Percentiles rank a stretch among this genome's conserved stretches.
phyloP scores from a whole-genome alignment of 2,113 vertebrate genomes.

The Oreocharis arfaki region DNA sequence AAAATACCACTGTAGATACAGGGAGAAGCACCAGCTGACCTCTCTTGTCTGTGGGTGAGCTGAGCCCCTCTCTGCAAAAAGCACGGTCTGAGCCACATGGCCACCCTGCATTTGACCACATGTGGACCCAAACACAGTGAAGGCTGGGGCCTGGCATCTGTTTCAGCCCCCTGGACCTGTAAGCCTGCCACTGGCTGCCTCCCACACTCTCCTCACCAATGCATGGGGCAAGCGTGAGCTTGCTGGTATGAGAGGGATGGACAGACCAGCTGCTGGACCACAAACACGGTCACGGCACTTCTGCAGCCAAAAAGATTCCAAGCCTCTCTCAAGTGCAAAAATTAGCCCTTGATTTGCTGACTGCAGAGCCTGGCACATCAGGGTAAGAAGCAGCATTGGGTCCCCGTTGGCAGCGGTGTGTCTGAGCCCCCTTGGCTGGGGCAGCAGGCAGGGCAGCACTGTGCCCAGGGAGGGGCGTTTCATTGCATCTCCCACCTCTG shows the following conservation, averaged over 20 bases:
- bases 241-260: accelerated
- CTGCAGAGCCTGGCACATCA: accelerated
- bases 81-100: accelerated
- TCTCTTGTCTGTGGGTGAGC: background rate
- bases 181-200: background rate
- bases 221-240: accelerated
- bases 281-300: accelerated
- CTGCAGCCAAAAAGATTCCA: background rate
- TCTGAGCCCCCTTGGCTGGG: background rate
- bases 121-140: accelerated
- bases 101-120: accelerated
- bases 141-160: accelerated
- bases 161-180: background rate
- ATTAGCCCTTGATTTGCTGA: background rate
- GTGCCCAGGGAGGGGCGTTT: background rate
- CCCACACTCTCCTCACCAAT: accelerated
- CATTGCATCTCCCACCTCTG: background rate
- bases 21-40: background rate
- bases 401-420: accelerated
- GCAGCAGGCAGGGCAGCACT: background rate
- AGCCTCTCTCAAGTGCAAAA: background rate
- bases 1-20: conserved; percentile 27
- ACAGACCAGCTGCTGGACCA: background rate
- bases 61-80: background rate
- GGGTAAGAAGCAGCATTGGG: background rate